Percentiles rank a stretch among this genome's conserved stretches.
These are phyloP conservation scores for Drosophila pectinifera DNA, from an alignment of 1,140 invertebrate genomes.

Conservation along the genomic window DNA sequence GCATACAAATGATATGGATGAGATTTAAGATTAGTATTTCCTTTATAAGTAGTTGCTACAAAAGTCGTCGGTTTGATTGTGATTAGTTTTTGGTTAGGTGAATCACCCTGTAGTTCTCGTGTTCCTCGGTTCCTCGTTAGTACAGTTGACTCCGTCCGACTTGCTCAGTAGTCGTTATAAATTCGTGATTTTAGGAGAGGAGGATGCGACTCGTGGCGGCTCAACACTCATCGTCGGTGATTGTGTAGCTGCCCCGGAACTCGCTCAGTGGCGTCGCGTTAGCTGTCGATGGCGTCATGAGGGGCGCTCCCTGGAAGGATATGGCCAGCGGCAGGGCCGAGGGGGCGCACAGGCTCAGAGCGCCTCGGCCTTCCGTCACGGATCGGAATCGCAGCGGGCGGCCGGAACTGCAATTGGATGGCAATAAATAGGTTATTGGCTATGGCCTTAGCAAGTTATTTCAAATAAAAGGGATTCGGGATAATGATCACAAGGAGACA, in stretches of 20 bases:
- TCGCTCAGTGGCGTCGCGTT: constrained; percentile 82
- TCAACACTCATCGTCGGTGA: constrained; percentile 83
- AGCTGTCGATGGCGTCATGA: constrained; percentile 86
- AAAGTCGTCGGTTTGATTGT: constrained; percentile 37
- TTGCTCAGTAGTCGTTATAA: constrained; percentile 41
- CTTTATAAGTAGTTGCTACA: constrained; percentile 24
- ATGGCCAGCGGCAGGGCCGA: constrained; percentile 88
- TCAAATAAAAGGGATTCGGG: constrained; percentile 5
- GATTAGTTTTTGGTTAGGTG: constrained; percentile 35
- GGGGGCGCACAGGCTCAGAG: constrained; percentile 87
- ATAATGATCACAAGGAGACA: not conserved
- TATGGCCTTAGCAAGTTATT: constrained; percentile 2
- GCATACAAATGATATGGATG: constrained; percentile 42
- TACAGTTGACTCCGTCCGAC: constrained; percentile 12
- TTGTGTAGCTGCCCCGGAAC: constrained; percentile 79
- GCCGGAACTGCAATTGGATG: constrained; percentile 85
- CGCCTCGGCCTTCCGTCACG: constrained; percentile 87
- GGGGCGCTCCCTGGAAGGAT: constrained; percentile 87
- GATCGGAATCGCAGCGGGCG: constrained; percentile 87
- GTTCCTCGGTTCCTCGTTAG: constrained; percentile 26
- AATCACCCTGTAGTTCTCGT: constrained; percentile 57
- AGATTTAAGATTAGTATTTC: constrained; percentile 10
- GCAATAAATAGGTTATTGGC: constrained; percentile 23
- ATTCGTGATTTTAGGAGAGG: constrained; percentile 50
- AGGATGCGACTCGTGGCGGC: not conserved